Evolutionary conservation across 2,797 vertebrate species (phyloP).

Genomic region (Enoplosus armatus): DNA sequence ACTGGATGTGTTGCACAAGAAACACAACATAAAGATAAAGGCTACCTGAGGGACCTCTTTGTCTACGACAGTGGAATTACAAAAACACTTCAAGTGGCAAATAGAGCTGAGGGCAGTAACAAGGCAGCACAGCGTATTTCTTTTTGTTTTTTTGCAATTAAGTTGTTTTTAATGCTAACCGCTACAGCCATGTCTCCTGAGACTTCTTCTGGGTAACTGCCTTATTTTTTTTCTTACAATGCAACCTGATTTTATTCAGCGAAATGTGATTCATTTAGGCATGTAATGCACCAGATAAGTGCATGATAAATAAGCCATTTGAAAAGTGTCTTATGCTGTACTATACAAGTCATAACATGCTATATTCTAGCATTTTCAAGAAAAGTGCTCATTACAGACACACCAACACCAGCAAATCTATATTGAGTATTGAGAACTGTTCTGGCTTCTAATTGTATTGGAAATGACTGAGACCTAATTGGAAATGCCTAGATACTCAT

Average conservation of each 20-base stretch:
- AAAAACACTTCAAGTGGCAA: conserved; percentile 5
- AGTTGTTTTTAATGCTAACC: conserved; percentile 6
- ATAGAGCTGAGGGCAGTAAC: background rate
- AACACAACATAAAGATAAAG: conserved; percentile 86
- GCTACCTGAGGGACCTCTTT: conserved; percentile 52
- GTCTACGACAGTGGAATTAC: background rate
- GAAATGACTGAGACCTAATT: background rate
- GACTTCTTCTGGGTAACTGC: background rate
- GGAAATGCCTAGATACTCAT: background rate
- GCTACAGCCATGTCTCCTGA: background rate
- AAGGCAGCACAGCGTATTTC: background rate
- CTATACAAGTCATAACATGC: background rate
- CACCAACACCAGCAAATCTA: background rate
- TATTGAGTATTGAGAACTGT: background rate
- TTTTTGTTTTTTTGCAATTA: background rate
- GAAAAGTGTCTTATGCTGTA: background rate
- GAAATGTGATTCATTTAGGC: background rate
- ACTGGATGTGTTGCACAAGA: conserved; percentile 78
- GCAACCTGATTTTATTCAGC: background rate
- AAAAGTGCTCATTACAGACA: background rate
- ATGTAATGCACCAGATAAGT: conserved; percentile 1
- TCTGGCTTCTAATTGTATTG: background rate
- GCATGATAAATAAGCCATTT: background rate
- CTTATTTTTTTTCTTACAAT: background rate
- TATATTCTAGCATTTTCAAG: background rate